phyloP scores from a whole-genome alignment of 1,140 invertebrate species.

The Drosophila parvula region DNA sequence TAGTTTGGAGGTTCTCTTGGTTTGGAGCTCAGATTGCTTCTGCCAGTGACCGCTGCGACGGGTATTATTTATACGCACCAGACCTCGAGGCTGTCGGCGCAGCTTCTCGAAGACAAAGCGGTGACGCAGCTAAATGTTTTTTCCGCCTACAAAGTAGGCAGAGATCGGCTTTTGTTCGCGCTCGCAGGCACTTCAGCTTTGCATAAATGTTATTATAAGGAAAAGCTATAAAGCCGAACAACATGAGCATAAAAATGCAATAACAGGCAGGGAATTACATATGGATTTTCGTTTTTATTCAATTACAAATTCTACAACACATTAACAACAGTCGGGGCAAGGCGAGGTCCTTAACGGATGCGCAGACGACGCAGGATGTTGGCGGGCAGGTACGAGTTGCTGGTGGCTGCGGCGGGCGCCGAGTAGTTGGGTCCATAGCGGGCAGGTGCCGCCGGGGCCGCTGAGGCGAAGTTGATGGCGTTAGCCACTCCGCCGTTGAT shows the following conservation, averaged over 20 bases:
- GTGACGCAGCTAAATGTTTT: constrained; percentile 68
- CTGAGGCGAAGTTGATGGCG: constrained; percentile 77
- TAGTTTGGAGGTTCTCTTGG: constrained; percentile 62
- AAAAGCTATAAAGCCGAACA: constrained; percentile 67
- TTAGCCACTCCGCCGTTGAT: constrained; percentile 73
- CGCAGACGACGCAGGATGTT: constrained; percentile 72
- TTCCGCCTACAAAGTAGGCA: constrained; percentile 73
- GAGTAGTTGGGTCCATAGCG: constrained; percentile 30
- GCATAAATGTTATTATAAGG: constrained; percentile 79
- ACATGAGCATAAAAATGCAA: constrained; percentile 73
- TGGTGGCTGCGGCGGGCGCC: constrained; percentile 51
- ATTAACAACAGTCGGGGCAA: constrained; percentile 59
- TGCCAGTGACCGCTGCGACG: constrained; percentile 37
- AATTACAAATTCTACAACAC: constrained; percentile 54
- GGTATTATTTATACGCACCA: constrained; percentile 73
- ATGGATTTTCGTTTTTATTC: constrained; percentile 67
- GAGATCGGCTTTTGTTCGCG: constrained; percentile 60
- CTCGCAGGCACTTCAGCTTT: constrained; percentile 54
- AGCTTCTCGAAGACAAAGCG: constrained; percentile 68
- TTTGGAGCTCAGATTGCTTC: constrained; percentile 67
- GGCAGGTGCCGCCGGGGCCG: constrained; percentile 41
- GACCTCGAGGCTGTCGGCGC: constrained; percentile 69
- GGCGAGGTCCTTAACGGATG: constrained; percentile 47
- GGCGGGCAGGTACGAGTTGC: constrained; percentile 67
- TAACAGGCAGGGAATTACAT: constrained; percentile 44